Evolutionary conservation across 2,888 invertebrate genomes (phyloP).

Genomic region (Synergus japonicus): DNA sequence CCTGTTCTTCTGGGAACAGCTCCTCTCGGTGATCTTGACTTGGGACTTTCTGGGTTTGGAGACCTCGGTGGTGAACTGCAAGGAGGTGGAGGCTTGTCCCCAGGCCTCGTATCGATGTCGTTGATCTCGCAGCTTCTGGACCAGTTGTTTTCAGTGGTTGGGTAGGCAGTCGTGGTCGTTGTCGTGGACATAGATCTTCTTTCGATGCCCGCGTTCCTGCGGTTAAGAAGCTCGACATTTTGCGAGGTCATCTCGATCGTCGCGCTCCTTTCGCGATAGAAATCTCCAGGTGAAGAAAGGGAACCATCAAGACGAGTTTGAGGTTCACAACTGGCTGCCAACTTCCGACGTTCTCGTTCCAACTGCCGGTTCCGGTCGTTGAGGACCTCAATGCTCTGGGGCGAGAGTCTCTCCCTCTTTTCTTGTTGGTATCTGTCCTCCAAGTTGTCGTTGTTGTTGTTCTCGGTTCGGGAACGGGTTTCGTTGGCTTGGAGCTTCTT

Average conservation of each 20-base stretch:
- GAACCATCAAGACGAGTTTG: conserved; percentile 54
- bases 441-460: conserved; percentile 65
- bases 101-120: conserved; percentile 46
- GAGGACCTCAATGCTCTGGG: conserved; percentile 71
- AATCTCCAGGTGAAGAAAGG: conserved; percentile 61
- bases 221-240: conserved; percentile 72
- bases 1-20: conserved; percentile 66
- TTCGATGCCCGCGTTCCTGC: conserved; percentile 65
- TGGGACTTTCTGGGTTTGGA: conserved; percentile 63
- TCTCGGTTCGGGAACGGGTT: conserved; percentile 62
- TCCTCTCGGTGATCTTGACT: conserved; percentile 74
- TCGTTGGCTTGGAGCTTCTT: conserved; percentile 74
- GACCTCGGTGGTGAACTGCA: conserved; percentile 68
- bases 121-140: conserved; percentile 53
- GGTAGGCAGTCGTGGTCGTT: conserved; percentile 48
- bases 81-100: conserved; percentile 62
- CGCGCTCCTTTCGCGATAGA: conserved; percentile 70
- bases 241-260: conserved; percentile 76
- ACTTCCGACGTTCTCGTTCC: conserved; percentile 71
- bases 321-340: conserved; percentile 71
- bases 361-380: conserved; percentile 73
- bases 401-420: conserved; percentile 67
- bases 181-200: conserved; percentile 59
- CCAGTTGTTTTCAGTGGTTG: conserved; percentile 55
- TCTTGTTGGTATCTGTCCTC: conserved; percentile 55